phyloP scores from a whole-genome alignment of 2,113 vertebrate genomes.

The Passer montanus region DNA sequence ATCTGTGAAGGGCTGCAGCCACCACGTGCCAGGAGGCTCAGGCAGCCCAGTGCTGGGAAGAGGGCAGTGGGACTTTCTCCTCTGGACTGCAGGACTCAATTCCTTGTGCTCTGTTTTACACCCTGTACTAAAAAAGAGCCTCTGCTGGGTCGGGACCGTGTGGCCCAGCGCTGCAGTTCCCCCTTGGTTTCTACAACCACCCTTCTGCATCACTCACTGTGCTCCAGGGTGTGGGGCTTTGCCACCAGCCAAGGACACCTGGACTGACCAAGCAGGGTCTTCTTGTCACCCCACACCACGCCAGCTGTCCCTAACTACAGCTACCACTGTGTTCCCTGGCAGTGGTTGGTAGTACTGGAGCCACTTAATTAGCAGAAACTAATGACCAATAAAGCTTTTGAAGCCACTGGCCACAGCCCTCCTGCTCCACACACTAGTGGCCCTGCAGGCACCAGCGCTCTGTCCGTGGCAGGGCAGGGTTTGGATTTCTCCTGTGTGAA shows the following conservation, averaged over 20 bases:
- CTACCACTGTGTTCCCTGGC: neutral
- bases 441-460: neutral
- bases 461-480: accelerated
- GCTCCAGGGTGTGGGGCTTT: neutral
- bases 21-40: neutral
- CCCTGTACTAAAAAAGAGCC: neutral
- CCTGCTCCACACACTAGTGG: neutral
- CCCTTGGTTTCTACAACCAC: neutral
- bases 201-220: neutral
- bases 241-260: neutral
- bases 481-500: neutral
- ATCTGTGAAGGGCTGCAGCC: neutral
- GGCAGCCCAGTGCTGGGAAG: neutral
- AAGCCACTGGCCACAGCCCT: neutral
- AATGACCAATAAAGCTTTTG: neutral
- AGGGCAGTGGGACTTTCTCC: neutral
- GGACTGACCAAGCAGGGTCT: neutral
- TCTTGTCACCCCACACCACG: neutral
- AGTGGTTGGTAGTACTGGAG: neutral
- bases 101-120: neutral
- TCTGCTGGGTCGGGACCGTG: accelerated
- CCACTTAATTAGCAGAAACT: neutral
- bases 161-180: neutral
- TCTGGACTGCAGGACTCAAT: neutral
- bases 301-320: neutral